phyloP scores from a whole-genome alignment of 2,888 invertebrate genomes.

The Idaea aversata region DNA sequence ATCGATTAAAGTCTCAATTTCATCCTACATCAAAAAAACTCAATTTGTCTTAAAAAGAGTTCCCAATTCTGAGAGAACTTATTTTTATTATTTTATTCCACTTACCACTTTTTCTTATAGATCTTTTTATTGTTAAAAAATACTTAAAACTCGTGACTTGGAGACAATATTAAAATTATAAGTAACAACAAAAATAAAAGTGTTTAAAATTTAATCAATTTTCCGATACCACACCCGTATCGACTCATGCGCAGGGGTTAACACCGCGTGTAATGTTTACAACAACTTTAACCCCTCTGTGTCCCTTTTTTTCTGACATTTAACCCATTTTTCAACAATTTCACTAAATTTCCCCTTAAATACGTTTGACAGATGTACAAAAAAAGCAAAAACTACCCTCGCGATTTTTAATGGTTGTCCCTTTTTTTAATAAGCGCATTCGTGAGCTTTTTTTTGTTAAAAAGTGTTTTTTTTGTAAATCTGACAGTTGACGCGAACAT shows the following conservation, averaged over 20 bases:
- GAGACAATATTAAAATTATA: too few species aligned
- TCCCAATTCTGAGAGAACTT: too few species aligned
- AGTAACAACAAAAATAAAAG: slow-evolving; percentile 4
- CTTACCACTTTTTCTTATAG: too few species aligned
- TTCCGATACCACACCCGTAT: slow-evolving; percentile 25
- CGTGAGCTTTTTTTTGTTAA: slow-evolving; percentile 47
- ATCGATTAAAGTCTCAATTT: too few species aligned
- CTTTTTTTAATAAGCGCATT: slow-evolving; percentile 44
- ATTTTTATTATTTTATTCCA: too few species aligned
- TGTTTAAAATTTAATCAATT: slow-evolving; percentile 21
- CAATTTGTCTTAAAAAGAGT: too few species aligned
- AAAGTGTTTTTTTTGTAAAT: slow-evolving; percentile 48
- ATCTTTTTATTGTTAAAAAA: too few species aligned
- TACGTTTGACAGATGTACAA: slow-evolving; percentile 68
- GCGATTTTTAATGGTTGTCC: slow-evolving; percentile 73
- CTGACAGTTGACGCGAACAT: slow-evolving; percentile 79
- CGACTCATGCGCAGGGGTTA: slow-evolving; percentile 46
- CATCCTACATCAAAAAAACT: too few species aligned
- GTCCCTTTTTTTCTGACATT: slow-evolving; percentile 65
- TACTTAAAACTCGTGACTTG: too few species aligned
- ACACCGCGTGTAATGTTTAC: slow-evolving; percentile 49
- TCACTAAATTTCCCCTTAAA: slow-evolving; percentile 57
- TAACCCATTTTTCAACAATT: slow-evolving; percentile 78
- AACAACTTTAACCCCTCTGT: slow-evolving; percentile 59
- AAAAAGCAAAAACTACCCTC: slow-evolving; percentile 52